phyloP scores from a whole-genome alignment of 2,113 vertebrate genomes.

The Himantopus leucocephalus region DNA sequence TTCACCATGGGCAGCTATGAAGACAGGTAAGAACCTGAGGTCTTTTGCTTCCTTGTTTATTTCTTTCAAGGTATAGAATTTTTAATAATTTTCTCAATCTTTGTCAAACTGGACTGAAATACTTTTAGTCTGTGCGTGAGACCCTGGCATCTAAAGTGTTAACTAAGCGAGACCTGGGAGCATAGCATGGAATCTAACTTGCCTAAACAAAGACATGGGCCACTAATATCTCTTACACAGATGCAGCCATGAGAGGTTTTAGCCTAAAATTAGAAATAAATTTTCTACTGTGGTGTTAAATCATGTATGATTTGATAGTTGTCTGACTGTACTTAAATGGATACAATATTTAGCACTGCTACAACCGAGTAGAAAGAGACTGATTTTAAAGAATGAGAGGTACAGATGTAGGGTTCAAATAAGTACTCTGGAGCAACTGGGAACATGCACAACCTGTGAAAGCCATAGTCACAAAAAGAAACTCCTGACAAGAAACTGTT shows the following conservation, averaged over 20 bases:
- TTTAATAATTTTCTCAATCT: not conserved
- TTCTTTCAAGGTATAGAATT: not conserved
- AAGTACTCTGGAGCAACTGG: not conserved
- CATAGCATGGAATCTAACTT: not conserved
- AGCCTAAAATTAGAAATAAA: not conserved
- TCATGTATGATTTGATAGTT: not conserved
- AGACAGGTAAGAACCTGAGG: not conserved
- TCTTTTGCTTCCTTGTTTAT: not conserved
- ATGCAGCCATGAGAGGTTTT: not conserved
- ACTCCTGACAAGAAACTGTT: not conserved
- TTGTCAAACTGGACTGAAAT: not conserved
- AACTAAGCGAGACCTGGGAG: not conserved
- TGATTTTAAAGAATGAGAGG: not conserved
- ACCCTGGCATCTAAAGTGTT: not conserved
- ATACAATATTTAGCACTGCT: not conserved
- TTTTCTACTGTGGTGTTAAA: not conserved
- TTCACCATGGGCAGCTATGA: not conserved
- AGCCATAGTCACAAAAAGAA: not conserved
- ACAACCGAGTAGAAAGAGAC: not conserved
- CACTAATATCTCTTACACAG: not conserved
- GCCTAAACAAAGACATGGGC: not conserved
- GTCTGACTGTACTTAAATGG: not conserved
- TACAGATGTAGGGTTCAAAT: fast-evolving
- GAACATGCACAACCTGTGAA: not conserved
- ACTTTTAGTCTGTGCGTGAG: not conserved